Base-by-base conservation (phyloP, 2,797 vertebrate genomes). In the Pseudopleuronectes americanus region DNA sequence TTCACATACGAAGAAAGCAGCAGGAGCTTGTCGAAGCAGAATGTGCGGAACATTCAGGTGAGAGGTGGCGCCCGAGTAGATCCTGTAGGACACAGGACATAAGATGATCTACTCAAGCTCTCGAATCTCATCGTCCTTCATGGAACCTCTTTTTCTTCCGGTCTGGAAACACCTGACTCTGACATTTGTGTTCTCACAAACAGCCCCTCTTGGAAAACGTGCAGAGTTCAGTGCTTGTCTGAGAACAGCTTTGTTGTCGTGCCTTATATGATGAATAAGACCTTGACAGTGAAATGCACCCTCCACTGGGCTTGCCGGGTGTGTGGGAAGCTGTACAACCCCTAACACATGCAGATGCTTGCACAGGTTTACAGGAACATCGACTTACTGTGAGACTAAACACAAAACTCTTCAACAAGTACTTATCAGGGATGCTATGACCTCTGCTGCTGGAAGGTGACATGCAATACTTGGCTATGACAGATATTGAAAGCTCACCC, bases 401-500 rank as follows among this genome's bases (percentile, higher is more conserved):
- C 22, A 71, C 0, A 24, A 36, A 61, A 62, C n/a, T 26, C 59
- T 21, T 21, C 17, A 21, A 48, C 47, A 48, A 48, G 8, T 5
- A 9, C 47, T 31, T 33, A 41, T 43, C 16, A 7, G 33, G n/a
- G 43, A 73, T 10, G 48, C 26, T 0, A 22, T 9, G 24, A 47
- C 53, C 5, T 62, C 8, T 0, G n/a, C 22, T 21, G 17, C 28
- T 24, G 4, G 24, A 4, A 3, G 55, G 23, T 63, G 64, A 64
- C 6, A 19, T 14, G 22, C 54, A 66, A 33, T 22, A 33, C 45
- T 45, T 13, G 7, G 16, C 31, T 36, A 3, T 67, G 69, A 49
- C 53, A 81, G 78, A 81, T 4, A 62, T n/a, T 60, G 48, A 81
- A 78, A 83, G 26, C 16, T 14, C 49, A 23, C 21, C n/a, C 21